Evolutionary conservation across 1,140 invertebrate genomes (phyloP).

Genomic region (Drosophila insularis): DNA sequence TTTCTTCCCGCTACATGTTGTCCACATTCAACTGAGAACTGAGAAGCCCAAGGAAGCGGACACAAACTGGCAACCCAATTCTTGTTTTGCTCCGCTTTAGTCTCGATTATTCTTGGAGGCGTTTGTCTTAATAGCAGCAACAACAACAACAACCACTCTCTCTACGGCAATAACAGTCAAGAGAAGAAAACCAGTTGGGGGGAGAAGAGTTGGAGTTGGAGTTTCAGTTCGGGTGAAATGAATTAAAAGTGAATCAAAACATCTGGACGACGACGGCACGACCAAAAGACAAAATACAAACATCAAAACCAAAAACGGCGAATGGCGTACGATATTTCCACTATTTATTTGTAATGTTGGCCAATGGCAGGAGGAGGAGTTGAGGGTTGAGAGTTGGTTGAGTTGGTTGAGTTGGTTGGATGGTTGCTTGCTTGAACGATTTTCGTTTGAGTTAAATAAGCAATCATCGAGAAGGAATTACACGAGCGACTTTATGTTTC

Average conservation of each 20-base stretch:
- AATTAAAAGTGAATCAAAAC: constrained; percentile 80
- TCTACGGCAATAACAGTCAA: constrained; percentile 59
- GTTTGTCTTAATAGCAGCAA: constrained; percentile 77
- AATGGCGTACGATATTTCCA: constrained; percentile 3
- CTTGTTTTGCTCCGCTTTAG: constrained; percentile 74
- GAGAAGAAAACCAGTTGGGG: constrained; percentile 12
- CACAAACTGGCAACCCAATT: constrained; percentile 47
- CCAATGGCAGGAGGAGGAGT: background rate
- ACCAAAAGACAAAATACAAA: constrained; percentile 62
- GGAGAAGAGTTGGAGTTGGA: constrained; percentile 13
- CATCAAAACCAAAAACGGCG: constrained; percentile 12
- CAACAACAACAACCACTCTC: constrained; percentile 35
- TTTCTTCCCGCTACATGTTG: background rate
- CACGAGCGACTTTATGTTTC: background rate
- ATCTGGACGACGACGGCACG: constrained; percentile 62
- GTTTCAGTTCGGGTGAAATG: constrained; percentile 63
- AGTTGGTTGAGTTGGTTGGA: constrained; percentile 17
- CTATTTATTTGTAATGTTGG: constrained; percentile 41
- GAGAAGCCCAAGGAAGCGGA: constrained; percentile 43
- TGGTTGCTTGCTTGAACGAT: background rate
- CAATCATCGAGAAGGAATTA: background rate
- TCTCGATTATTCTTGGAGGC: constrained; percentile 76
- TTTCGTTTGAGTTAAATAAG: background rate
- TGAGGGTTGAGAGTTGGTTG: background rate
- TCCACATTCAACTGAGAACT: background rate